phyloP scores from a whole-genome alignment of 2,797 vertebrate species.

The Dicrostonyx torquatus region DNA sequence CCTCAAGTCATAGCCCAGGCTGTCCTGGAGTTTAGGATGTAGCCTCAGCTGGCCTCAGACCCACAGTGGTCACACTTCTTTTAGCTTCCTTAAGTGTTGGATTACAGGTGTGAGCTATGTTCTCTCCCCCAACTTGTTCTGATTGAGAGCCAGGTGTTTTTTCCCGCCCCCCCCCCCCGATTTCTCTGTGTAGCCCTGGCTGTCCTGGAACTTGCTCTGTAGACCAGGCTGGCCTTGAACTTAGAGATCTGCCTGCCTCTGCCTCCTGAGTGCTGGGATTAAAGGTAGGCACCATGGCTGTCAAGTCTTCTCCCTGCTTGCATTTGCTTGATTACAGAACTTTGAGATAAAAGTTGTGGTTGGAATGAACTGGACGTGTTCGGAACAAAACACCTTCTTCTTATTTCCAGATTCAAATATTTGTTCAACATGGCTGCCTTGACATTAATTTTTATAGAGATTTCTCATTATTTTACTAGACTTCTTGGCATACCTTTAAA shows the following conservation, averaged over 20 bases:
- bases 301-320: background rate
- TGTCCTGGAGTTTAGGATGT: background rate
- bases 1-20: too few relatives aligned
- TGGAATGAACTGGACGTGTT: slow-evolving; percentile 7
- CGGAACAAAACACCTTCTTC: slow-evolving; percentile 15
- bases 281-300: background rate
- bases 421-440: slow-evolving; percentile 35
- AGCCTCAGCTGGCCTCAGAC: background rate
- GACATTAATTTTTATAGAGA: background rate
- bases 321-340: background rate
- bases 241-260: background rate
- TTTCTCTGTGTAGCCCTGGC: too few relatives aligned
- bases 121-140: background rate
- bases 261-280: background rate
- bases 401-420: slow-evolving; percentile 25
- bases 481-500: background rate
- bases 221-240: background rate
- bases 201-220: background rate
- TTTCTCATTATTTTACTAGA: background rate
- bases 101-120: background rate
- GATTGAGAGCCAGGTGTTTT: background rate
- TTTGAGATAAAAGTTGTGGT: background rate
- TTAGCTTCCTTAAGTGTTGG: background rate
- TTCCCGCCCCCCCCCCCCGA: too few relatives aligned
- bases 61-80: background rate